Evolutionary conservation across 2,888 invertebrate species (phyloP).

Genomic region (Mechanitis mazaeus): DNA sequence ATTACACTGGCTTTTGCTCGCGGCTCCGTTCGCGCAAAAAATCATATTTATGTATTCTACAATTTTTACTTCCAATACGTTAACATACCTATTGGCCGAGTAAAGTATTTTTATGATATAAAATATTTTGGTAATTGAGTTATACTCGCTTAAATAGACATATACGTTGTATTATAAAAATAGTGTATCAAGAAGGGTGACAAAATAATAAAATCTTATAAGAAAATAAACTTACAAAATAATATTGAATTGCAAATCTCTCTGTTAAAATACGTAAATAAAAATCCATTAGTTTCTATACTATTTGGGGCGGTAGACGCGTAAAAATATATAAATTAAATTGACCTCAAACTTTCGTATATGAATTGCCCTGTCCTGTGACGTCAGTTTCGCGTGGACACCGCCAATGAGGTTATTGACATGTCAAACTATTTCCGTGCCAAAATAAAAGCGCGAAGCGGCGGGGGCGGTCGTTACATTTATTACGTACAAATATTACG

Average conservation of each 20-base stretch:
- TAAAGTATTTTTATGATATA: too few relatives aligned
- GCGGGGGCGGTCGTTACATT: conserved; percentile 44
- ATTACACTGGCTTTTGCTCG: too few relatives aligned
- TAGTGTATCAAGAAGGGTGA: conserved; percentile 11
- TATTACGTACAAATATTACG: conserved; percentile 37
- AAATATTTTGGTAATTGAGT: too few relatives aligned
- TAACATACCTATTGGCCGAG: too few relatives aligned
- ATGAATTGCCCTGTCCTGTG: conserved; percentile 57
- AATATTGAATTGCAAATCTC: not conserved
- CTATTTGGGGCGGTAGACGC: conserved; percentile 54
- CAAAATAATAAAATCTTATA: conserved; percentile 17
- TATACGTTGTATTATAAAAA: too few relatives aligned
- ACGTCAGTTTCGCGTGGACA: conserved; percentile 66
- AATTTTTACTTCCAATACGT: too few relatives aligned
- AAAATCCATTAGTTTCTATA: conserved; percentile 43
- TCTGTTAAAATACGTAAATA: conserved; percentile 36
- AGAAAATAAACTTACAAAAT: too few relatives aligned
- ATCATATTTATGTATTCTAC: too few relatives aligned
- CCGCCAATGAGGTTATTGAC: conserved; percentile 72
- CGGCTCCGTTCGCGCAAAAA: too few relatives aligned
- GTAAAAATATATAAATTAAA: conserved; percentile 63
- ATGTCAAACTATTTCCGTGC: conserved; percentile 73
- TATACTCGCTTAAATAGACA: too few relatives aligned
- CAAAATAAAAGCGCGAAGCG: conserved; percentile 67
- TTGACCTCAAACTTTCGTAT: conserved; percentile 64